Evolutionary conservation across 2,797 vertebrate species (phyloP).

Genomic region (Emydoidea blandingii): DNA sequence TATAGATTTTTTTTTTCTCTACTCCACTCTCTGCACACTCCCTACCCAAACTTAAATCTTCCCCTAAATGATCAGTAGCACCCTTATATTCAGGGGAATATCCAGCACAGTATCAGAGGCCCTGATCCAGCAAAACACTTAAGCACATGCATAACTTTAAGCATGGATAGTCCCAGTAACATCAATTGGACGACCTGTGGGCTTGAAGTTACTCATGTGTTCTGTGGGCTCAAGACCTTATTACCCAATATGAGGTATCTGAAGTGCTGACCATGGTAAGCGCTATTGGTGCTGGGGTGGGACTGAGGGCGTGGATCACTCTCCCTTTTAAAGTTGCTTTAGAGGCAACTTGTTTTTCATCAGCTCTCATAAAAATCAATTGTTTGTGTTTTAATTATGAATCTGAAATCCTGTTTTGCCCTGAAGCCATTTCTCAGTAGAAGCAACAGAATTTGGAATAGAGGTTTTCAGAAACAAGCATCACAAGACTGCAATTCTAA

Average conservation of each 20-base stretch:
- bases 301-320: rapidly evolving
- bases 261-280: not conserved
- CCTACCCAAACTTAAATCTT: rapidly evolving
- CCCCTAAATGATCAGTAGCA: rapidly evolving
- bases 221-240: not conserved
- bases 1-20: not conserved
- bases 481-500: rapidly evolving
- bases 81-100: not conserved
- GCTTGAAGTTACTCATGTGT: not conserved
- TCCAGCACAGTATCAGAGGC: not conserved
- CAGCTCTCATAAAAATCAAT: not conserved
- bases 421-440: rapidly evolving
- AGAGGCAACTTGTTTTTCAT: not conserved
- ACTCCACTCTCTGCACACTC: not conserved
- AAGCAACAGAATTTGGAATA: rapidly evolving
- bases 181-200: not conserved
- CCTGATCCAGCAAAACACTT: not conserved
- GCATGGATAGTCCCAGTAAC: rapidly evolving
- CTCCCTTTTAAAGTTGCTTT: not conserved
- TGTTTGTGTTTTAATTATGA: rapidly evolving
- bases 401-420: not conserved
- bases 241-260: not conserved
- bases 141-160: conserved; percentile 22
- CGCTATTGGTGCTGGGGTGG: not conserved
- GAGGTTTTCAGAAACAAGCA: not conserved